Conservation (phyloP, 2,888 invertebrate genomes). For the Morpho helenor region DNA sequence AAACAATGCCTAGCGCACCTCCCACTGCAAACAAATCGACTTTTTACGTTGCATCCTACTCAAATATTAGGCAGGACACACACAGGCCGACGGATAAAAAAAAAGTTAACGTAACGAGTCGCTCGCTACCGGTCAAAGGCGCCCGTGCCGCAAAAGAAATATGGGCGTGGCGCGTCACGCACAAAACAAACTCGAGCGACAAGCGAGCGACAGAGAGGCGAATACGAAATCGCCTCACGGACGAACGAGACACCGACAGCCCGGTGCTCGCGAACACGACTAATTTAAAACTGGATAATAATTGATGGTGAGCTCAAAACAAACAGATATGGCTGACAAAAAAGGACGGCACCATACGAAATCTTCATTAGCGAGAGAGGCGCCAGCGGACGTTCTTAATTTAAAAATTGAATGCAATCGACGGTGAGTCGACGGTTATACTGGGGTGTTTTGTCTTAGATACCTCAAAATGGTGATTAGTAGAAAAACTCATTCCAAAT, state of each 20-base stretch:
- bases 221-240: conserved; percentile 29
- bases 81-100: conserved; percentile 59
- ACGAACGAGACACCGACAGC: conserved; percentile 44
- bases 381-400: conserved; percentile 53
- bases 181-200: conserved; percentile 70
- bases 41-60: conserved; percentile 54
- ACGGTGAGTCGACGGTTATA: conserved; percentile 66
- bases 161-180: conserved; percentile 75
- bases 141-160: conserved; percentile 41
- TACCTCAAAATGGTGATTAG: conserved; percentile 39
- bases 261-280: conserved; percentile 59
- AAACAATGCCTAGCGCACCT: conserved; percentile 43
- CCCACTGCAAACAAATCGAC: conserved; percentile 61
- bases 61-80: conserved; percentile 73
- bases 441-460: conserved; percentile 42
- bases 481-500: conserved; percentile 59
- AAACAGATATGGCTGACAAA: conserved; percentile 77
- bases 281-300: conserved; percentile 75
- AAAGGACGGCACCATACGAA: conserved; percentile 69
- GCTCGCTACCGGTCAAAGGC: conserved; percentile 74
- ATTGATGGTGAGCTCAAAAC: conserved; percentile 76
- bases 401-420: conserved; percentile 58
- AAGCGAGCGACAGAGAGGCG: conserved; percentile 52
- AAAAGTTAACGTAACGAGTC: conserved; percentile 72
- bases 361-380: conserved; percentile 65